phyloP scores from a whole-genome alignment of 2,888 invertebrate genomes.

The Ischnura elegans region DNA sequence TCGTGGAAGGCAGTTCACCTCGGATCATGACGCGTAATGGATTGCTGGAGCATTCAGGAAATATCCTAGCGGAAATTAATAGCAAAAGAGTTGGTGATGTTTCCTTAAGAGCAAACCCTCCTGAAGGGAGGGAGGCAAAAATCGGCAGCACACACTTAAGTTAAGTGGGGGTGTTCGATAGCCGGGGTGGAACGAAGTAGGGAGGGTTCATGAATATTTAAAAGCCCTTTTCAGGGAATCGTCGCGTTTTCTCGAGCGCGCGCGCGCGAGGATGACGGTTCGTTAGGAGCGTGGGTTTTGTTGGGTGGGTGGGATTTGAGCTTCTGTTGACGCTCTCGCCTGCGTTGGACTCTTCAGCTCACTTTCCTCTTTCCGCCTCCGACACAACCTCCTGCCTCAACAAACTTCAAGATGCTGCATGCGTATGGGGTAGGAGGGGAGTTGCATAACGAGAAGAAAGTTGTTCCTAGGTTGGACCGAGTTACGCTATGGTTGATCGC shows the following conservation, averaged over 20 bases:
- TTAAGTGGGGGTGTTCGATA: neutral
- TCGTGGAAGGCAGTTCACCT: neutral
- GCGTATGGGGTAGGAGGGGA: too few species aligned
- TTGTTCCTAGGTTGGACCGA: too few species aligned
- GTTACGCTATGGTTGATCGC: too few species aligned
- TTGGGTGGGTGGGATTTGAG: neutral
- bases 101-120: conserved; percentile 3
- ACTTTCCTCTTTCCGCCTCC: neutral
- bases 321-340: conserved; percentile 1
- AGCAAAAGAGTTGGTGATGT: conserved; percentile 4
- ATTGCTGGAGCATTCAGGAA: neutral
- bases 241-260: neutral
- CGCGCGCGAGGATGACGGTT: neutral
- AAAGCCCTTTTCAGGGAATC: conserved; percentile 21
- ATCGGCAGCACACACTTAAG: conserved; percentile 23
- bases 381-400: neutral
- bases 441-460: too few species aligned
- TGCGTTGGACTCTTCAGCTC: neutral
- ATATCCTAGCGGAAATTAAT: neutral
- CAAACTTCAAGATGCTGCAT: too few species aligned
- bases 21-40: neutral
- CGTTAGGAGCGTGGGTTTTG: neutral
- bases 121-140: neutral
- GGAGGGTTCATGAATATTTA: conserved; percentile 7
- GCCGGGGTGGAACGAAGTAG: neutral